Evolutionary conservation across 2,888 invertebrate genomes (phyloP), one percentile per base, ranked within the genome.

Genomic region (Micoletzkya japonica): DNA sequence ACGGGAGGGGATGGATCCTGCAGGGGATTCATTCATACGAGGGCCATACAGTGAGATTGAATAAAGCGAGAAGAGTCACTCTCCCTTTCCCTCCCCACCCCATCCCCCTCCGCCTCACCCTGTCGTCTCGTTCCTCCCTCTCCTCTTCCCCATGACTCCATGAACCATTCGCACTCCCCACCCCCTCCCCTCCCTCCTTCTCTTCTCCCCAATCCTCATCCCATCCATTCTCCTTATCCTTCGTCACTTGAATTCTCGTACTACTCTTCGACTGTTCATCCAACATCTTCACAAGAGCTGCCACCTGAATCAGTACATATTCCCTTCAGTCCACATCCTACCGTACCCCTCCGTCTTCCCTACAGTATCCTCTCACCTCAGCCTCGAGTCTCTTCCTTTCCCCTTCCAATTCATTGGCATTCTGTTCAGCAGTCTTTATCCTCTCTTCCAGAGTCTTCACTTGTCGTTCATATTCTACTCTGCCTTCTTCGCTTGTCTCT

Each of bases 101-200:
- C 20, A 2, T 28, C 28, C 7, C n/a, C 28, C 36, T 34, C 39
- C 2, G 28, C 44, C 26, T 3, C 28, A 17, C 30, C 50, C 28
- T 1, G 32, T 30, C 44, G 24, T 34, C 63, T 34, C 50, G 49
- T 17, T 63, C 63, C 34, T 2, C 54, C 39, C 54, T 44, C 37
- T 66, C 66, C 56, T 66, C 56, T 37, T 66, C 56, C 54, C 52
- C 56, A 28, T 66, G 66, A 56, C 66, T 66, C 54, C 52, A 63
- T 50, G 63, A 63, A 50, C 63, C 63, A 28, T 63, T 63, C 17
- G 63, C 63, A 63, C 63, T 63, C 44, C 63, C 50, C n/a, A 49
- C 63, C 20, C 44, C 44, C 39, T 63, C 63, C 34, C 63, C 63
- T 36, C 30, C 50, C 63, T 63, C 34, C 50, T 63, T 63, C 63